Conservation (phyloP, 2,113 vertebrate species). For the Elephas maximus region DNA sequence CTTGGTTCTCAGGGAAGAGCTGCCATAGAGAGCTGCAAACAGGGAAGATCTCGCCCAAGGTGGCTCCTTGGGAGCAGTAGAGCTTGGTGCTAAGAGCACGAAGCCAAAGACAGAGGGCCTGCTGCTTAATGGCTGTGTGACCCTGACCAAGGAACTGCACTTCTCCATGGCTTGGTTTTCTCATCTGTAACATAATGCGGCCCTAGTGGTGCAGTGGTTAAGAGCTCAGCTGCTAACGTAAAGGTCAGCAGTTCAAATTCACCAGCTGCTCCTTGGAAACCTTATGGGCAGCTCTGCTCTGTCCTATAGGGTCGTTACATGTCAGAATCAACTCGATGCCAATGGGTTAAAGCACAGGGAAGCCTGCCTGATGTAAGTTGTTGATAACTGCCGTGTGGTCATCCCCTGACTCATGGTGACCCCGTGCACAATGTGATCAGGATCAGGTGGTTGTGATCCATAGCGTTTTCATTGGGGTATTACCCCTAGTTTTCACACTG, state of each 20-base stretch:
- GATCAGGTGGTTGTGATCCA: too few species aligned
- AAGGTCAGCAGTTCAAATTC: too few species aligned
- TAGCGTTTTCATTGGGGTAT: too few species aligned
- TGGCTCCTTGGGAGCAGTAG: neutral
- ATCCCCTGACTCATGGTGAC: neutral
- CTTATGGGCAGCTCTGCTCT: too few species aligned
- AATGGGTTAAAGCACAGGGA: neutral
- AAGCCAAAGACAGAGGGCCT: neutral
- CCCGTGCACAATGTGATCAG: neutral
- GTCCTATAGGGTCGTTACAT: too few species aligned
- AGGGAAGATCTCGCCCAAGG: neutral
- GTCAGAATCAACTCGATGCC: too few species aligned
- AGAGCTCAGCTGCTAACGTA: too few species aligned
- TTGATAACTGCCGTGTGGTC: too few species aligned
- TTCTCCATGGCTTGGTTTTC: neutral
- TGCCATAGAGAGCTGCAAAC: neutral
- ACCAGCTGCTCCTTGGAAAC: too few species aligned
- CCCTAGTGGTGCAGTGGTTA: too few species aligned
- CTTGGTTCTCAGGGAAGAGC: neutral
- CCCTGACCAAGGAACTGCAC: neutral
- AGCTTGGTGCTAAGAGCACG: neutral
- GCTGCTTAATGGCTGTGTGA: neutral
- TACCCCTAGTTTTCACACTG: too few species aligned
- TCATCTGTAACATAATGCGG: neutral
- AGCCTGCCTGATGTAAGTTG: neutral